Evolutionary conservation across 1,140 invertebrate species (phyloP).

Genomic region (Periplaneta americana): DNA sequence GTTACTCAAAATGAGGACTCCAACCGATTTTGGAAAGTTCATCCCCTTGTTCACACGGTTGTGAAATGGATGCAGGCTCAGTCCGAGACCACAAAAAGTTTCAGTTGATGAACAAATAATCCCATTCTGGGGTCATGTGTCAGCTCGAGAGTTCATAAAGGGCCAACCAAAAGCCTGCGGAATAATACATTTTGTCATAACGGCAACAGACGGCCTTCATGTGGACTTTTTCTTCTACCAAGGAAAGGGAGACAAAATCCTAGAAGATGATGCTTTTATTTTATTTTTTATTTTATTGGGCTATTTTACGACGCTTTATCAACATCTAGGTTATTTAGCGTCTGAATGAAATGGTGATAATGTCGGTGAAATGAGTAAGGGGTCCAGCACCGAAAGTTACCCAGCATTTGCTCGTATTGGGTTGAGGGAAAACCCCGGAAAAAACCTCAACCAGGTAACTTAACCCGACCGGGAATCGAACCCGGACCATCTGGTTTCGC

Average conservation of each 20-base stretch:
- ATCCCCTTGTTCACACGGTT: conserved; percentile 9
- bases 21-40: conserved; percentile 17
- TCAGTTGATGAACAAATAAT: conserved; percentile 21
- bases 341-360: no score
- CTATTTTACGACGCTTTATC: no score
- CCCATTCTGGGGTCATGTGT: conserved; percentile 8
- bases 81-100: conserved; percentile 1
- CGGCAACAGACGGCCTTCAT: conserved; percentile 10
- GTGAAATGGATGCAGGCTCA: conserved; percentile 3
- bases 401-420: no score
- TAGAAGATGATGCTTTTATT: background rate
- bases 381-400: no score
- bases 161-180: conserved; percentile 18
- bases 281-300: no score
- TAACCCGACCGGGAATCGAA: no score
- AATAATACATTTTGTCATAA: conserved; percentile 18
- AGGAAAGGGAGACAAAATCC: conserved; percentile 11
- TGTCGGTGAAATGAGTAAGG: no score
- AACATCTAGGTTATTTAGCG: no score
- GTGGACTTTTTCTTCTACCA: conserved; percentile 20
- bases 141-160: conserved; percentile 3
- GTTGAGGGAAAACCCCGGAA: no score
- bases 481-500: no score
- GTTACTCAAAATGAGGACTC: conserved; percentile 1
- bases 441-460: no score